Percentiles rank a stretch among this genome's conserved stretches.
Conservation (phyloP, 2,113 vertebrate species). For the Mormyrus lacerda region DNA sequence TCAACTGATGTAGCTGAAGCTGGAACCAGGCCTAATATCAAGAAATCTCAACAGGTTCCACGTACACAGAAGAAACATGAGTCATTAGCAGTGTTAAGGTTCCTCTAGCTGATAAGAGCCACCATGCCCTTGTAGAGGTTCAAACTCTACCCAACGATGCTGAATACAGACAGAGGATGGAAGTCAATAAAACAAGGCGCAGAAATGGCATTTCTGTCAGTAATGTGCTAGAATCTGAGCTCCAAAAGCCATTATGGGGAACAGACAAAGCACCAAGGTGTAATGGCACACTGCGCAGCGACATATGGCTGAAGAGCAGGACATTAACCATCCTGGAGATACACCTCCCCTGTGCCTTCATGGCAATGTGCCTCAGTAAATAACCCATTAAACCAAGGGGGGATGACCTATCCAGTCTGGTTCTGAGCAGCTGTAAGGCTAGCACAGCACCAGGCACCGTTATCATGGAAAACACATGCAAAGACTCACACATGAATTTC, state of each 20-base stretch:
- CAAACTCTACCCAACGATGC: not conserved
- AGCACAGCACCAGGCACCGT: conserved; percentile 2
- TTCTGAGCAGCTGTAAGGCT: conserved; percentile 2
- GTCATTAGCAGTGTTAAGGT: not conserved
- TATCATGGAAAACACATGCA: conserved; percentile 15
- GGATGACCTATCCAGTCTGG: conserved; percentile 48
- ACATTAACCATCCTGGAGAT: conserved; percentile 64
- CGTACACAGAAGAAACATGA: not conserved
- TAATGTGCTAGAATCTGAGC: conserved; percentile 48
- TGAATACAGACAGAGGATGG: not conserved
- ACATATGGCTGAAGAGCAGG: conserved; percentile 69
- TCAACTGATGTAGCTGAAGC: not conserved
- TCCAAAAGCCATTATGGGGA: conserved; percentile 57
- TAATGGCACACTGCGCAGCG: conserved; percentile 58
- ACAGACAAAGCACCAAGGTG: conserved; percentile 50
- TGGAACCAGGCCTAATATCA: not conserved
- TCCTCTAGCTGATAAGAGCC: not conserved
- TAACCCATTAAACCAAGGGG: conserved; percentile 55
- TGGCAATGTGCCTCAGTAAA: conserved; percentile 59
- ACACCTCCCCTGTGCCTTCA: conserved; percentile 56
- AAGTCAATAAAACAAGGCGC: not conserved
- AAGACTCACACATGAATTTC: not conserved
- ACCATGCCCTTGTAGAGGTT: not conserved
- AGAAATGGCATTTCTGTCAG: conserved; percentile 22
- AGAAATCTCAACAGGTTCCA: not conserved